Base-by-base conservation (phyloP, 2,888 invertebrate genomes). In the Coenonympha glycerion region DNA sequence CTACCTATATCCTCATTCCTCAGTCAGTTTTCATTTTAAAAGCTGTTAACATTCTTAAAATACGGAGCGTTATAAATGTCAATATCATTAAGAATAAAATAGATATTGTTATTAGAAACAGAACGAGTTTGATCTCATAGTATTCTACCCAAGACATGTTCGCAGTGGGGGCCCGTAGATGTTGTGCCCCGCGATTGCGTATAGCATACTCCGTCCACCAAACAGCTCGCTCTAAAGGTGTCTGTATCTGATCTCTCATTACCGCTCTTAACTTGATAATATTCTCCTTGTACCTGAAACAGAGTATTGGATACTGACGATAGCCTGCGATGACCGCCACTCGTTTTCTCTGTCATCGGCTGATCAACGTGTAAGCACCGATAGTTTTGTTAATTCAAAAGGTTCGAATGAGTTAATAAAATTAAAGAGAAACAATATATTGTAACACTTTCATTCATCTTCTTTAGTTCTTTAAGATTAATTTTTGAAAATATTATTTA, bases 141-240 rank as follows among this genome's bases (percentile, higher is more conserved):
- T 69, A 74, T 53, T 73, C 62, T 52, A 62, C 61, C 61, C 64
- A 65, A n/a, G 70, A 62, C 22, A 72, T 51, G 39, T 68, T 63
- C 1, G 63, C 56, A 3, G 61, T 58, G 3, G 72, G 69, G 41
- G 71, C 66, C 37, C 66, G 61, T 5, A 76, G 58, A 55, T 53
- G 49, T 3, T 39, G 28, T n/a, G 45, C 49, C 6, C 55, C 55
- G 1, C 13, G 13, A 42, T 55, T 36, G 3, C 46, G 49, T 15
- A 70, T 53, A 3, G 66, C 61, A 47, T 69, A 57, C 49, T 69
- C 70, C 0, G 59, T 66, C 71, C 71, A 71, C 68, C 70, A 73
- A 2, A 71, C 59, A 4, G 68, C 65, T 0, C 66, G 62, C 16
- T 72, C 66, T 6, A 73, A 30, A 0, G 66, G 49, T 4, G 53